Evolutionary conservation across 2,113 vertebrate species (phyloP).

Genomic region (Cyprinus carpio): DNA sequence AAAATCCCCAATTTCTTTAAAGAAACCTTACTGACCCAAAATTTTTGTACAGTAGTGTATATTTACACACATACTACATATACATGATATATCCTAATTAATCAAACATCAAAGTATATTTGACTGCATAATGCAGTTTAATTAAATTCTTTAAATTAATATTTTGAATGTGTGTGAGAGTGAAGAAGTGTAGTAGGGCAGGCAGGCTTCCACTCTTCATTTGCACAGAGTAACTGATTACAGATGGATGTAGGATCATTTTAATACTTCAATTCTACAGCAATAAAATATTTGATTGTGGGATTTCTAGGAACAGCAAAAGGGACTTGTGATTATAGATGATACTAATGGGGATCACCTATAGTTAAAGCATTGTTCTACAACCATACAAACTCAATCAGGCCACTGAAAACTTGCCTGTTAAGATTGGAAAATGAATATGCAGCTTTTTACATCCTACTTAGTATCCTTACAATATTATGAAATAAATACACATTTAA

Average conservation of each 20-base stretch:
- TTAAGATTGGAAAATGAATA: neutral
- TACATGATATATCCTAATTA: no score
- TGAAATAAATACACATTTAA: neutral
- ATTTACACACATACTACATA: no score
- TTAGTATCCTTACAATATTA: neutral
- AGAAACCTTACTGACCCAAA: no score
- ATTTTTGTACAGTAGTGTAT: no score
- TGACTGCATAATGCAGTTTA: neutral
- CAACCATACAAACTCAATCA: neutral
- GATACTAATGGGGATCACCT: neutral
- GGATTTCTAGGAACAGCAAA: neutral
- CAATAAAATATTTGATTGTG: conserved; percentile 31
- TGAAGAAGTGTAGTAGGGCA: neutral
- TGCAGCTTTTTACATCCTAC: neutral
- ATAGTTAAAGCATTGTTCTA: no score
- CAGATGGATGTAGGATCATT: conserved; percentile 10
- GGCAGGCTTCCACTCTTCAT: neutral
- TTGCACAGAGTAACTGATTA: conserved; percentile 30
- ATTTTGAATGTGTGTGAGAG: neutral
- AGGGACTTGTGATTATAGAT: neutral
- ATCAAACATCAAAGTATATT: no score
- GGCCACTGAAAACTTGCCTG: neutral
- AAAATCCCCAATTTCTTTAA: no score
- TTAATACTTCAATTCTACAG: conserved; percentile 29
- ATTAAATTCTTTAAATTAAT: neutral